A percentile compares a stretch with the other conserved stretches of the same genome.
These are phyloP conservation scores for Parnassius apollo DNA, from an alignment of 2,888 invertebrate genomes.

Conservation along the genomic window DNA sequence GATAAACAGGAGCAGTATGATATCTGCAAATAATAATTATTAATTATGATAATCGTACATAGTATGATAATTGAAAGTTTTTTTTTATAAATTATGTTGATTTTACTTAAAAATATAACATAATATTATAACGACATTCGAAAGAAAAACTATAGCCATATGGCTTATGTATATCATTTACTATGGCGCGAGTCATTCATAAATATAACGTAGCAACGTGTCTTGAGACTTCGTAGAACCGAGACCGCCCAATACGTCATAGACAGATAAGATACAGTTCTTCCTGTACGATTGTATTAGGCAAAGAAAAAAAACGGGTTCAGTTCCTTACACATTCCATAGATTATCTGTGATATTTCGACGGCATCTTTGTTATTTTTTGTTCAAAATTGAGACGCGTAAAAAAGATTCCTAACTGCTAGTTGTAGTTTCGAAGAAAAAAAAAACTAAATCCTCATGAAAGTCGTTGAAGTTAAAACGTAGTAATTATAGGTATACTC, in stretches of 20 bases:
- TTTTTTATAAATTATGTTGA: too few species aligned
- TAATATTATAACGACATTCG: too few species aligned
- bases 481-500: too few species aligned
- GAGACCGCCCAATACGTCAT: not conserved
- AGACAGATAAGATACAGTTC: conserved; percentile 11
- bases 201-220: not conserved
- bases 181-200: conserved; percentile 9
- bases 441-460: too few species aligned
- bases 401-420: too few species aligned
- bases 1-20: not conserved
- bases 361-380: conserved; percentile 10
- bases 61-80: too few species aligned
- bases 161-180: not conserved
- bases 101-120: too few species aligned
- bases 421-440: too few species aligned
- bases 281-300: not conserved
- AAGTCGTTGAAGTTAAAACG: too few species aligned
- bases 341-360: conserved; percentile 12
- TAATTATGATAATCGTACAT: too few species aligned
- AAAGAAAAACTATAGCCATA: not conserved
- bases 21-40: not conserved
- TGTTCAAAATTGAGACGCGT: too few species aligned
- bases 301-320: not conserved
- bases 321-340: conserved; percentile 16
- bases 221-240: conserved; percentile 1